A percentile compares a stretch with the other conserved stretches of the same genome.
phyloP scores from a whole-genome alignment of 1,140 invertebrate genomes.

The Calliopsis andreniformis region DNA sequence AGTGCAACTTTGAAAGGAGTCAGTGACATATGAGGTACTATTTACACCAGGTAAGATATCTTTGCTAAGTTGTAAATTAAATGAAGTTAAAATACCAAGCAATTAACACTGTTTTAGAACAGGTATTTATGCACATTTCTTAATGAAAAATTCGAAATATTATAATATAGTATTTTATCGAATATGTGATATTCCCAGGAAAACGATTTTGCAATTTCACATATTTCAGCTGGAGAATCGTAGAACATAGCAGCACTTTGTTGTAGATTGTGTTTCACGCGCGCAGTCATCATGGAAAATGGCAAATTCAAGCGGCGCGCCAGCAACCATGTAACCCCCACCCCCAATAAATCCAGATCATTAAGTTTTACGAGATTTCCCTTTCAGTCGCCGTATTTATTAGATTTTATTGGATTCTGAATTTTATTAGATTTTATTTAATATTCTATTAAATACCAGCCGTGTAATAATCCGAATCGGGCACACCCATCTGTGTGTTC shows the following conservation, averaged over 20 bases:
- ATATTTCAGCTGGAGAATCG: no score
- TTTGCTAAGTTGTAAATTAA: no score
- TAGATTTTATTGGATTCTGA: background rate
- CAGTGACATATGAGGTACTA: background rate
- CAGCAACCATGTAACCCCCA: no score
- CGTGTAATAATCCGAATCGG: background rate
- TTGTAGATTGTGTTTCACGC: background rate
- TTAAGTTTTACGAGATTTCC: slow-evolving; percentile 14
- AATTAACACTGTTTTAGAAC: no score
- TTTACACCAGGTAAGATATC: no score
- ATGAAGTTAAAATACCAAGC: no score
- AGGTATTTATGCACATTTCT: no score
- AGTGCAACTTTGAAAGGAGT: slow-evolving; percentile 9
- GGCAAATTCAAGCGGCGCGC: background rate
- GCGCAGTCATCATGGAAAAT: background rate
- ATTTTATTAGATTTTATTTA: slow-evolving; percentile 23
- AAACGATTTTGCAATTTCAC: no score
- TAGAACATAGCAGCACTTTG: no score
- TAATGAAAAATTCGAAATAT: no score
- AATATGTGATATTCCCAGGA: no score
- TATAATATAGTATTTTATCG: no score
- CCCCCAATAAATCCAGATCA: background rate
- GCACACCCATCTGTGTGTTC: background rate
- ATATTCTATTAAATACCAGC: slow-evolving; percentile 8
- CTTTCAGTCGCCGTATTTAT: background rate